phyloP scores from a whole-genome alignment of 2,888 invertebrate species.

The Cryptosula pallasiana region DNA sequence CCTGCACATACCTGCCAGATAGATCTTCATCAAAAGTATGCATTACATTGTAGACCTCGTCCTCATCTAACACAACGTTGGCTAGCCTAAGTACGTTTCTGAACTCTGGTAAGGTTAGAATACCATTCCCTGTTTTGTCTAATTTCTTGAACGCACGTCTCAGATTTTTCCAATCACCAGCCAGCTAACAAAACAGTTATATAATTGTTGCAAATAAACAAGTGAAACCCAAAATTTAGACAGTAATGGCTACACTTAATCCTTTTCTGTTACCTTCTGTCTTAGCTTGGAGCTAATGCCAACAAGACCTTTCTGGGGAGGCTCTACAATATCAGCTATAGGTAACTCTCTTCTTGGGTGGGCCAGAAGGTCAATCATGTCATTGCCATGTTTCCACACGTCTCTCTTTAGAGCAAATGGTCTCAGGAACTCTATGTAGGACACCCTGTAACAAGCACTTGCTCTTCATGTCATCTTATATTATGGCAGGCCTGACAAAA shows the following conservation, averaged over 20 bases:
- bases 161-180: constrained; percentile 50
- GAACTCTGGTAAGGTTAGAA: constrained; percentile 46
- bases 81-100: constrained; percentile 48
- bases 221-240: no score
- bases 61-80: constrained; percentile 48
- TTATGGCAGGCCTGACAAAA: no score
- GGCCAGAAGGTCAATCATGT: constrained; percentile 44
- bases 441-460: constrained; percentile 45
- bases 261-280: constrained; percentile 38
- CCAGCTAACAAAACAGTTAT: constrained; percentile 34
- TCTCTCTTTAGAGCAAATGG: constrained; percentile 47
- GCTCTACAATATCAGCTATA: constrained; percentile 40
- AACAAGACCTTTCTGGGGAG: constrained; percentile 43
- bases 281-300: constrained; percentile 47
- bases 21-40: constrained; percentile 47
- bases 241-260: no score
- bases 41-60: constrained; percentile 50
- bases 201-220: background rate
- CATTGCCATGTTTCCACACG: constrained; percentile 50
- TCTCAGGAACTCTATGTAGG: constrained; percentile 50
- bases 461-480: no score
- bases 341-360: constrained; percentile 44
- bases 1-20: constrained; percentile 34
- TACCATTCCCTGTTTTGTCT: constrained; percentile 42
- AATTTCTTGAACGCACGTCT: constrained; percentile 47